phyloP scores from a whole-genome alignment of 2,797 vertebrate genomes.

The Scolopax rusticola region DNA sequence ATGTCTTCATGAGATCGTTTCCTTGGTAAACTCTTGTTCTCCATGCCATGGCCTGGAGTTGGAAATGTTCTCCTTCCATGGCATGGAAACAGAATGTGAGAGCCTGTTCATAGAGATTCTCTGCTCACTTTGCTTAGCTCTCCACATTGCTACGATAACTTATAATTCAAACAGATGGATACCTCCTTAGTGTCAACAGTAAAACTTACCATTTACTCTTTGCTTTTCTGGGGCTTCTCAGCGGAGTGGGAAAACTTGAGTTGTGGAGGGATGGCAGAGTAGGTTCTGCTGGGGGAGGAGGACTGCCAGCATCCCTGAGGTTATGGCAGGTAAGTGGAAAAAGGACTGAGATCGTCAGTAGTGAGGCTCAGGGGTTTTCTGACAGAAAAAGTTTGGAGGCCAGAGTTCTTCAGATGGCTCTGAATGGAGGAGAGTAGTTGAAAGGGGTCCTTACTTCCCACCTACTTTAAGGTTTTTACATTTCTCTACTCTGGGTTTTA shows the following conservation, averaged over 20 bases:
- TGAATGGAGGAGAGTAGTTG: neutral
- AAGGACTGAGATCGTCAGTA: neutral
- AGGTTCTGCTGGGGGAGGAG: neutral
- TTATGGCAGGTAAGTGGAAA: neutral
- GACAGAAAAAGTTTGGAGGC: neutral
- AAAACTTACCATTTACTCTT: neutral
- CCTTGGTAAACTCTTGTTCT: neutral
- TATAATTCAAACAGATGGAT: neutral
- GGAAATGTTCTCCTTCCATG: no score
- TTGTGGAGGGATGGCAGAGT: neutral
- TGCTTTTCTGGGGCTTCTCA: neutral
- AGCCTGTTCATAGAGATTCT: neutral
- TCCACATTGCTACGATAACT: neutral
- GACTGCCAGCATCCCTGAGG: neutral
- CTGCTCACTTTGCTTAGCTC: conserved; percentile 3
- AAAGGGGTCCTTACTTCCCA: neutral
- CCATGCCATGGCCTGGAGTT: neutral
- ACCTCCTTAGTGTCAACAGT: neutral
- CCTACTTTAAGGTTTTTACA: neutral
- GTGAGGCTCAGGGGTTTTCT: neutral
- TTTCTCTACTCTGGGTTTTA: neutral
- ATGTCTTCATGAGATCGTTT: conserved; percentile 12
- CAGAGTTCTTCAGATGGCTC: neutral
- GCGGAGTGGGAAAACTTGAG: neutral
- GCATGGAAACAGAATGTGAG: neutral